Evolutionary conservation across 2,888 invertebrate species (phyloP), one percentile per base, ranked within the genome.

Genomic region (Pseudeuparius sepicola): DNA sequence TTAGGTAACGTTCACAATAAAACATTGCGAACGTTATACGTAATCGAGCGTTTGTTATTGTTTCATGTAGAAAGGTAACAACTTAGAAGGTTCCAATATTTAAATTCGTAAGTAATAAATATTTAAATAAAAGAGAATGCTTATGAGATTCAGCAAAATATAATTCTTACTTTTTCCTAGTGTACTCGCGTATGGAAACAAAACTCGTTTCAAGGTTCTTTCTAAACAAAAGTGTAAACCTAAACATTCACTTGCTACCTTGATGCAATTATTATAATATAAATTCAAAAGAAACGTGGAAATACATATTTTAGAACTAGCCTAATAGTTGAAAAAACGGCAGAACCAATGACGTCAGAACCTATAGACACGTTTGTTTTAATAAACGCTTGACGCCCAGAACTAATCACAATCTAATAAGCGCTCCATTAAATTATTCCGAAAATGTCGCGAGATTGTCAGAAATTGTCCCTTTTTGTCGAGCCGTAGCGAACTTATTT

Each of bases 201-300:
- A 49, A 47, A 48, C 48, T 43, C 34, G 40, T 37, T 43, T 51
- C 52, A 52, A 52, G 52, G 52, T 52, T 47, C 50, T 52, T 51
- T 52, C 50, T 49, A 49, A 50, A 50, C 45, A 47, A 49, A 49
- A 52, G 50, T 49, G 50, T 41, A 47, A 47, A 49, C 48, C 47
- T 34, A 46, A 48, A 50, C 52, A 51, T 52, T 51, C 51, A 51
- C 52, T 50, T 43, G 47, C 51, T 52, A 49, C 52, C 52, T 52
- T 52, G 51, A 47, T 49, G 47, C 46, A 49, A 49, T 49, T 42
- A 49, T 50, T 33, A 20, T 4, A 23, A 31, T 16, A 45, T 39
- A 41, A 29, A 35, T 34, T 20, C 10, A 18, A 41, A 39, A 34
- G 37, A 34, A 33, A 32, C 31, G 12, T 31, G 33, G n/a, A n/a